Evolutionary conservation across 2,797 vertebrate genomes (phyloP), one percentile per base, ranked within the genome.

Genomic region (Aulostomus chinensis): DNA sequence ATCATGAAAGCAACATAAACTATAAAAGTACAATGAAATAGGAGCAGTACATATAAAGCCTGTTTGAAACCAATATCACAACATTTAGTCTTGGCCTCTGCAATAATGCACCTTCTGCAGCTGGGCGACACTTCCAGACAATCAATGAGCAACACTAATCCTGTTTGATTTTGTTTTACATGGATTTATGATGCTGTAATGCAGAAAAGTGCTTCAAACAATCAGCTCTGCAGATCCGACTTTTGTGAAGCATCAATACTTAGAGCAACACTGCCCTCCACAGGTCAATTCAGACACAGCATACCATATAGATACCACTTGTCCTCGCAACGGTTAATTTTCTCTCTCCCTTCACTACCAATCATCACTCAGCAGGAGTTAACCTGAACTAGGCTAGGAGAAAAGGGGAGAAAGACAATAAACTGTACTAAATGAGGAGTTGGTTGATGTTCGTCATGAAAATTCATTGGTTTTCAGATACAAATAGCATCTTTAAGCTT

Each of bases 251-350:
- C 1, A 14, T 11, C 36, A 6, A 81, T 73, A 25, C 36, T 41
- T 89, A n/a, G 76, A 83, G 71, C 88, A 89, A 88, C 75, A 90
- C 83, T 91, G 89, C 89, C 88, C 79, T 68, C 91, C 76, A 45
- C 48, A 82, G 90, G 80, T 28, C 6, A 11, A 50, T 18, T 16
- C 6, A 24, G 24, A 21, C 11, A 67, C 2, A 24, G 38, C 68
- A 59, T 13, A 20, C n/a, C n/a, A n/a, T n/a, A n/a, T n/a, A n/a
- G n/a, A n/a, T n/a, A n/a, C n/a, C n/a, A n/a, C n/a, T n/a, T n/a
- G n/a, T n/a, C n/a, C n/a, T n/a, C n/a, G n/a, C n/a, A n/a, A n/a
- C n/a, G n/a, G n/a, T 14, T 12, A 60, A 31, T 71, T 70, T 30
- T 35, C 40, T 25, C 33, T 15, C 25, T 35, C 17, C 32, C 22